Percentiles rank a stretch among this genome's conserved stretches.
These are phyloP conservation scores for Drosophila chauvacae DNA, from an alignment of 1,140 invertebrate species.

Conservation along the genomic window DNA sequence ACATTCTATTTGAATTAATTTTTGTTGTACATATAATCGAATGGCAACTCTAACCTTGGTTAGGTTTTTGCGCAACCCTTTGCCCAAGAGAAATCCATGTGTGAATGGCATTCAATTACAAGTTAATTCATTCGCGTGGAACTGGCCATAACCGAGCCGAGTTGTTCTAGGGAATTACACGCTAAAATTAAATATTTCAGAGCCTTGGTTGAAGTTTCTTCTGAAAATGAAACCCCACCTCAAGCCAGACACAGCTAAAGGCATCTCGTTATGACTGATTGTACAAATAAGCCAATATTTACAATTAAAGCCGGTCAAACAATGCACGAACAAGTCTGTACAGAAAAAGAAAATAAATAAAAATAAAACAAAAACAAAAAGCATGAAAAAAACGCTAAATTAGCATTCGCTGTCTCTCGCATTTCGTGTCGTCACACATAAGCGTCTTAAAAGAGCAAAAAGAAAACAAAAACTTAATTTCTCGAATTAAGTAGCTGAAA, in stretches of 20 bases:
- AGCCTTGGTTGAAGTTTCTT: slow-evolving; percentile 23
- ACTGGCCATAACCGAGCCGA: slow-evolving; percentile 4
- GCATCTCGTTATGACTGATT: slow-evolving; percentile 40
- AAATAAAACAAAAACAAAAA: slow-evolving; percentile 23
- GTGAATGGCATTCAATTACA: slow-evolving; percentile 26
- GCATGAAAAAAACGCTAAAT: not conserved
- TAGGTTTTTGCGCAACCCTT: slow-evolving; percentile 5
- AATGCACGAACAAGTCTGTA: slow-evolving; percentile 31
- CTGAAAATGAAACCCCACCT: slow-evolving; percentile 32
- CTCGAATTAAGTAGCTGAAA: slow-evolving; percentile 50
- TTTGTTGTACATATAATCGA: not conserved
- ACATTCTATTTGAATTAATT: not conserved
- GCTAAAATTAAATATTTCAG: slow-evolving; percentile 5
- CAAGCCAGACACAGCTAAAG: not conserved
- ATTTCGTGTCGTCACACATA: slow-evolving; percentile 50
- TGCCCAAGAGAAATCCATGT: slow-evolving; percentile 20
- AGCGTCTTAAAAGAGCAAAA: slow-evolving; percentile 26
- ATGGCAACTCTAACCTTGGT: slow-evolving; percentile 33
- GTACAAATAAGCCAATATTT: slow-evolving; percentile 40
- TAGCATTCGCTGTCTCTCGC: slow-evolving; percentile 18
- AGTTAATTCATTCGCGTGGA: slow-evolving; percentile 26
- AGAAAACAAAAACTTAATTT: slow-evolving; percentile 21
- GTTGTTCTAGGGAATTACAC: slow-evolving; percentile 31
- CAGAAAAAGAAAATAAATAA: slow-evolving; percentile 40
- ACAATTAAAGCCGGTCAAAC: slow-evolving; percentile 45